Evolutionary conservation across 2,888 invertebrate genomes (phyloP).

Genomic region (Drosophila percnosoma): DNA sequence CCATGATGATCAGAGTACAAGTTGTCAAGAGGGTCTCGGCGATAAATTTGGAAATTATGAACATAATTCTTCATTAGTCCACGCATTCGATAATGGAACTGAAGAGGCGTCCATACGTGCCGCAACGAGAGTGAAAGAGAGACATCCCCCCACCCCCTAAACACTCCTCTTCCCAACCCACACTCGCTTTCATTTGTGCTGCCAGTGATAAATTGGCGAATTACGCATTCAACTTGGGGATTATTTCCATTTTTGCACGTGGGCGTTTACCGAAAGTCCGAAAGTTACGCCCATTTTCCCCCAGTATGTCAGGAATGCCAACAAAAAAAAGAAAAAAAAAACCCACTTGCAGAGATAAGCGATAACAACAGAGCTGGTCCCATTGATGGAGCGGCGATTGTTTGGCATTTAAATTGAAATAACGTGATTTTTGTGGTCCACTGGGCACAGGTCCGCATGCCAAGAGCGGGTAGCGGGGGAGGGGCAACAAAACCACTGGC

Average conservation of each 20-base stretch:
- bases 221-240: conserved; percentile 66
- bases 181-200: conserved; percentile 43
- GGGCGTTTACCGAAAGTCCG: conserved; percentile 57
- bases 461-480: background rate
- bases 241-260: conserved; percentile 71
- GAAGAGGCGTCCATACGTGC: conserved; percentile 51
- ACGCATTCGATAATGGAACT: conserved; percentile 71
- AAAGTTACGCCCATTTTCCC: conserved; percentile 28
- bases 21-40: conserved; percentile 60
- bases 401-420: conserved; percentile 78
- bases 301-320: conserved; percentile 64
- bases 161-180: conserved; percentile 40
- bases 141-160: conserved; percentile 8
- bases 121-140: conserved; percentile 43
- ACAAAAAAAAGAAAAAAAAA: conserved; percentile 37
- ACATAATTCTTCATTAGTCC: conserved; percentile 81
- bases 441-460: conserved; percentile 45
- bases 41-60: conserved; percentile 80
- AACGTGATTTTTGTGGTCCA: conserved; percentile 80
- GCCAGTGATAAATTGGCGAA: conserved; percentile 77
- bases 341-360: conserved; percentile 30
- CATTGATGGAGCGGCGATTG: conserved; percentile 61
- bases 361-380: conserved; percentile 22
- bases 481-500: conserved; percentile 35
- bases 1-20: conserved; percentile 30